phyloP scores from a whole-genome alignment of 1,140 invertebrate genomes.

The Cyclargus thomasi region DNA sequence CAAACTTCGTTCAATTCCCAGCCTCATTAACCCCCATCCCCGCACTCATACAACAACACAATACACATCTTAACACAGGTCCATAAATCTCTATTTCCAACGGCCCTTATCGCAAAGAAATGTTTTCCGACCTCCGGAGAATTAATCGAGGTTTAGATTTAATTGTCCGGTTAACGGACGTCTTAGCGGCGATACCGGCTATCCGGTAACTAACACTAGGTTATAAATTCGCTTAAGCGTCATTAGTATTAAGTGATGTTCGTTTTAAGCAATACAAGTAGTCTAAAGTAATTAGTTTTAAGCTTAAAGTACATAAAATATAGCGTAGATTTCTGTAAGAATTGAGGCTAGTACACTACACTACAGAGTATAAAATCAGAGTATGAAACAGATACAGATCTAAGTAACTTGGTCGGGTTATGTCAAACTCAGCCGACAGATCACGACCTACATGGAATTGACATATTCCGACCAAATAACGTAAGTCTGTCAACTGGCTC shows the following conservation, averaged over 20 bases:
- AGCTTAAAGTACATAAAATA: neutral
- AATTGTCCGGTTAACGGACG: neutral
- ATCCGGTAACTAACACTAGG: neutral
- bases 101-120: neutral
- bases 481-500: too few species aligned
- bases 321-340: too few species aligned
- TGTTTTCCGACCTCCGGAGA: neutral
- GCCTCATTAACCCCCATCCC: neutral
- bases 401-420: too few species aligned
- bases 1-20: neutral
- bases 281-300: neutral
- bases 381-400: too few species aligned
- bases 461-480: too few species aligned
- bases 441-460: too few species aligned
- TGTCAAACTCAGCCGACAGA: too few species aligned
- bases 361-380: too few species aligned
- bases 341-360: too few species aligned
- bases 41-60: neutral
- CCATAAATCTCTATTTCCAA: neutral
- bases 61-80: neutral
- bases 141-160: neutral
- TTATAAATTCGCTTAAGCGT: neutral
- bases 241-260: neutral
- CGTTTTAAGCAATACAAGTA: neutral
- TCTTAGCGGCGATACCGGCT: neutral